These are phyloP conservation scores for Cepaea hortensis DNA, from an alignment of 2,888 invertebrate genomes.

Conservation along the genomic window DNA sequence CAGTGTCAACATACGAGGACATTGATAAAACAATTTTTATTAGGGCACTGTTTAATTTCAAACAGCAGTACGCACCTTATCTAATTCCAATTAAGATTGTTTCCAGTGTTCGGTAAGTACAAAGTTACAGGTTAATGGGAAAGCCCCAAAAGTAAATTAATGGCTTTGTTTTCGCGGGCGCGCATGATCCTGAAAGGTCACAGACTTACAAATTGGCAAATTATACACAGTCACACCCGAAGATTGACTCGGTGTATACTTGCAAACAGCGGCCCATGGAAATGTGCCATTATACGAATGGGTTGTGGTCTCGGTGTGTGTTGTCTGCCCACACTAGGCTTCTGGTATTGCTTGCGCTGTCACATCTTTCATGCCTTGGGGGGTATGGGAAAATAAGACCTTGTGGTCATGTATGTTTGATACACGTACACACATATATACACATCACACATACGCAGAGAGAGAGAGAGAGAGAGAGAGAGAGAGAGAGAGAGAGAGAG, in stretches of 20 bases:
- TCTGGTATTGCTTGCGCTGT: too few species aligned
- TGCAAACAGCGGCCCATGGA: background rate
- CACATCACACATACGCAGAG: too few species aligned
- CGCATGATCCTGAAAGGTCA: background rate
- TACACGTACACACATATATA: too few species aligned
- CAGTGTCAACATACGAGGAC: too few species aligned
- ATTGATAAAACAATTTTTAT: too few species aligned
- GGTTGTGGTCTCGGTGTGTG: background rate
- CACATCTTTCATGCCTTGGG: too few species aligned
- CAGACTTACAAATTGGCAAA: conserved; percentile 34
- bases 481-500: background rate
- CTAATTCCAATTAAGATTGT: conserved; percentile 37
- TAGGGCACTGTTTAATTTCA: too few species aligned
- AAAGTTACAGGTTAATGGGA: conserved; percentile 17
- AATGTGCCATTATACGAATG: background rate
- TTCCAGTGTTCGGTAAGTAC: background rate
- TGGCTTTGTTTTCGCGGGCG: conserved; percentile 15
- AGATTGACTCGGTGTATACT: background rate
- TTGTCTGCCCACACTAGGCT: background rate
- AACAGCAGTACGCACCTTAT: conserved; percentile 6
- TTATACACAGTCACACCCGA: conserved; percentile 30
- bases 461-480: background rate
- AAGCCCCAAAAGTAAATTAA: conserved; percentile 10
- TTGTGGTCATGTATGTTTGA: too few species aligned
- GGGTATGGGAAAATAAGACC: too few species aligned